Evolutionary conservation across 2,113 vertebrate species (phyloP), one percentile per base, ranked within the genome.

Genomic region (Oceanodroma tethys): DNA sequence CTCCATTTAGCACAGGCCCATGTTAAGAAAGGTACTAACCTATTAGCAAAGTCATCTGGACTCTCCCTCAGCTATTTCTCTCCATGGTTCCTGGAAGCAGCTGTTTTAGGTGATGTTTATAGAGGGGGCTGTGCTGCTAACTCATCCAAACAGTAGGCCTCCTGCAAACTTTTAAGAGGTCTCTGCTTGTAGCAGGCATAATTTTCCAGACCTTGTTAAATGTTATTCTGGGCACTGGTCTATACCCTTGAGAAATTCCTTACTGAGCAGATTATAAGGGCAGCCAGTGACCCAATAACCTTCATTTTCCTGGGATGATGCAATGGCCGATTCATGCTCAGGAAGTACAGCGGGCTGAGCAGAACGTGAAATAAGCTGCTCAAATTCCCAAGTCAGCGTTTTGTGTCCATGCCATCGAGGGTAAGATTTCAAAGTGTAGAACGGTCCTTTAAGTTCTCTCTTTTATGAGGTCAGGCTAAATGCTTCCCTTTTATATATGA

Each of bases 381-480:
- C 81, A 93, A 96, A 97, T 88, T 91, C 95, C 86, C 95, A 78
- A 81, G 66, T 94, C 94, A 95, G 96, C 50, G 0, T 87, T 97
- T 94, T 94, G 94, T 80, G 95, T 84, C 96, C 48, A 34, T 48
- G 79, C 94, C 73, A 93, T 13, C 2, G 8, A 92, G 95, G 76
- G 30, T 91, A 95, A 87, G 65, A 89, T 91, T 97, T 97, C 96
- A 91, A 97, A 94, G 83, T 45, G 70, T 0, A 45, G 76, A 95
- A 92, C 0, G 1, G 70, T 72, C 53, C 85, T 96, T 94, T 93
- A 84, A 94, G n/a, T 65, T 94, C 48, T 88, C 38, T 92, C 86
- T 97, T 96, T 97, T 94, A 95, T 95, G 95, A 97, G 94, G 96
- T 93, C 94, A 94, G 86, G 66, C 91, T 94, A 95, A 97, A 97